phyloP scores from a whole-genome alignment of 2,113 vertebrate species.

The Gasterosteus aculeatus region DNA sequence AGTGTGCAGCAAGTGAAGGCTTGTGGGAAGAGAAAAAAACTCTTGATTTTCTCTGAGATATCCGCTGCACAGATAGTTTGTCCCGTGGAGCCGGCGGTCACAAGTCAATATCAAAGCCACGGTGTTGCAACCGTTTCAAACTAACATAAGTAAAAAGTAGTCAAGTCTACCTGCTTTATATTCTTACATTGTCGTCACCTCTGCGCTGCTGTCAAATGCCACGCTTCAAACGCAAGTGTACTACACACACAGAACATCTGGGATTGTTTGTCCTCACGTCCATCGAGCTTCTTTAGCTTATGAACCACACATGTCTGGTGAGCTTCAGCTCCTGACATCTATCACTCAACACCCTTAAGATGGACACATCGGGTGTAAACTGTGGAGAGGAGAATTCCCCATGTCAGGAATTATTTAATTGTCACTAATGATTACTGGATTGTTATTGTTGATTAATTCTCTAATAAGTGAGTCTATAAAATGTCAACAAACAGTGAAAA shows the following conservation, averaged over 20 bases:
- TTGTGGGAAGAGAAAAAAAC: constrained; percentile 50
- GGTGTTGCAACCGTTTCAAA: constrained; percentile 23
- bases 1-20: constrained; percentile 67
- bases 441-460: background rate
- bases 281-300: constrained; percentile 14
- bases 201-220: constrained; percentile 37
- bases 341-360: background rate
- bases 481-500: background rate
- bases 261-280: background rate
- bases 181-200: constrained; percentile 5
- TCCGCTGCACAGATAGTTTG: constrained; percentile 49
- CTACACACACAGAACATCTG: constrained; percentile 9
- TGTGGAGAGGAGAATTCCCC: background rate
- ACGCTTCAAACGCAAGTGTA: constrained; percentile 29
- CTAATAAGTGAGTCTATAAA: background rate
- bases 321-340: background rate
- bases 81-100: constrained; percentile 30
- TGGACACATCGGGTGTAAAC: background rate
- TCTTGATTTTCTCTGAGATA: constrained; percentile 66
- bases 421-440: background rate
- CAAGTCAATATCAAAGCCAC: constrained; percentile 49
- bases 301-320: background rate
- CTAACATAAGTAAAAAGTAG: constrained; percentile 28
- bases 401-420: background rate
- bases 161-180: background rate